Evolutionary conservation across 2,888 invertebrate species (phyloP).

Genomic region (Nephrotoma flavescens): DNA sequence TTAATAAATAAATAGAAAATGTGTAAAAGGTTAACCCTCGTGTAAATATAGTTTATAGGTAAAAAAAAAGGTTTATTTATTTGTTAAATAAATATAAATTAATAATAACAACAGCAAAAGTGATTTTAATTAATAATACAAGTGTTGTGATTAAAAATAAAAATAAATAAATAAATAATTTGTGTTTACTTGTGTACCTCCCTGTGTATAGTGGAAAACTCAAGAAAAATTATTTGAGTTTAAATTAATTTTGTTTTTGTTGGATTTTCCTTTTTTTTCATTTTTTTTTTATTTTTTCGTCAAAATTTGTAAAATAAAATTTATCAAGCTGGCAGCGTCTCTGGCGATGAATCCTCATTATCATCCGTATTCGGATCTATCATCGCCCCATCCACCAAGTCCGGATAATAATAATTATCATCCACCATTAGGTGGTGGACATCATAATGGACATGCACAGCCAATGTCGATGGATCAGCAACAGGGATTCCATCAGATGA

Average conservation of each 20-base stretch:
- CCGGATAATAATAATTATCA: conserved; percentile 57
- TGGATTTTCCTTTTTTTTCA: not conserved
- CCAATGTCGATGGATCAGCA: conserved; percentile 10
- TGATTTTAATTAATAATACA: not conserved
- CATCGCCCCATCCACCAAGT: conserved; percentile 61
- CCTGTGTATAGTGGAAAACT: not conserved
- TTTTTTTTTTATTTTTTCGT: not conserved
- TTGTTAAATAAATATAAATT: not conserved
- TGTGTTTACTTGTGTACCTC: not conserved
- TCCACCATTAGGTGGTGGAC: conserved; percentile 34
- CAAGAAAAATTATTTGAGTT: not conserved
- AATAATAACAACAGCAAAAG: not conserved
- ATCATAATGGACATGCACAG: conserved; percentile 29
- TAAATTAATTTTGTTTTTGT: not conserved
- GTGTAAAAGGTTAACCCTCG: not conserved
- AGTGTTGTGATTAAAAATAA: not conserved
- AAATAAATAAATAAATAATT: not conserved
- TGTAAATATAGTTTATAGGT: not conserved
- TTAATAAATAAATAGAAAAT: not conserved
- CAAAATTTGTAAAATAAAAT: conserved; percentile 11
- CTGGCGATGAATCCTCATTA: conserved; percentile 83
- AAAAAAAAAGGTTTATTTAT: not conserved
- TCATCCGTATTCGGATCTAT: conserved; percentile 70
- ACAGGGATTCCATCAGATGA: conserved; percentile 18
- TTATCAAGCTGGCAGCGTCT: conserved; percentile 77